A percentile compares a stretch with the other conserved stretches of the same genome.
These are phyloP conservation scores for Aleiodes alternator DNA, from an alignment of 2,888 invertebrate species.

Conservation along the genomic window DNA sequence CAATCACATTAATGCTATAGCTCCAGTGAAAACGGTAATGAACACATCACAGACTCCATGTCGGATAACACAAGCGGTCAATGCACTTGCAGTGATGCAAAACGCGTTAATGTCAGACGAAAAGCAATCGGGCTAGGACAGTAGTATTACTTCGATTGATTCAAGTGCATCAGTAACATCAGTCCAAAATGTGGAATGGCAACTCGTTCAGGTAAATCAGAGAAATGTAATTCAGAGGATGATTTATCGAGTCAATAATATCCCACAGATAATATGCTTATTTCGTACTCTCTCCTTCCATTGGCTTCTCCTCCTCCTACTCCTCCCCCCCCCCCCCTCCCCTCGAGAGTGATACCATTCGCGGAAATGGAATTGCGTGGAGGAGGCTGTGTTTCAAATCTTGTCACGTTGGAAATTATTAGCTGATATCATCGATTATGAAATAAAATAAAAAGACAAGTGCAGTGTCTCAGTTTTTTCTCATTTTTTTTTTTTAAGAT, in stretches of 20 bases:
- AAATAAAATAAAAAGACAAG: no score
- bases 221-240: slow-evolving; percentile 30
- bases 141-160: not conserved
- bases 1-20: no score
- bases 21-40: slow-evolving; percentile 23
- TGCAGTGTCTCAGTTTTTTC: no score
- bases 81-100: not conserved
- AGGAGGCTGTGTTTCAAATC: slow-evolving; percentile 26
- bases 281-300: not conserved
- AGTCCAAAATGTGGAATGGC: slow-evolving; percentile 8
- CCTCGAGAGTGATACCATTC: not conserved
- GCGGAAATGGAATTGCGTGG: slow-evolving; percentile 31
- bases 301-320: not conserved
- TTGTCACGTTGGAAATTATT: slow-evolving; percentile 21
- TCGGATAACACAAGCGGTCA: not conserved
- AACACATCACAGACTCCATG: slow-evolving; percentile 23
- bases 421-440: not conserved
- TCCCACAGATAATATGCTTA: slow-evolving; percentile 24
- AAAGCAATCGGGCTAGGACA: not conserved
- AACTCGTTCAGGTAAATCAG: slow-evolving; percentile 31
- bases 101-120: slow-evolving; percentile 17
- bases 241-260: slow-evolving; percentile 35
- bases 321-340: not conserved
- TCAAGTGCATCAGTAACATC: not conserved
- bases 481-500: no score